Evolutionary conservation across 2,113 vertebrate genomes (phyloP).

Genomic region (Polypterus bichir): DNA sequence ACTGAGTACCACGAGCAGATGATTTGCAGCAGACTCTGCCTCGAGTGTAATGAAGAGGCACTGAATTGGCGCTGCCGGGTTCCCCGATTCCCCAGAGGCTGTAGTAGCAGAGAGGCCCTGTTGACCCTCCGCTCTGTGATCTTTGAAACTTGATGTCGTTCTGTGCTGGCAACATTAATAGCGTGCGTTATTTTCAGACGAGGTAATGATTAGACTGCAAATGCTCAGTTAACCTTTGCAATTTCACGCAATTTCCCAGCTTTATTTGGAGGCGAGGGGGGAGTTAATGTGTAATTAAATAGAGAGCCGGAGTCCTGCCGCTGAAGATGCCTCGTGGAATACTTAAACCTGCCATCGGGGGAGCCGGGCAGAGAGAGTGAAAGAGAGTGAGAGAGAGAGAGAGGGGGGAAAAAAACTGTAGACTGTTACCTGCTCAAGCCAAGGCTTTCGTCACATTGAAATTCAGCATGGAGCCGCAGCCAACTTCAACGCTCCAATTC

Average conservation of each 20-base stretch:
- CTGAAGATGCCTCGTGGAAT: neutral
- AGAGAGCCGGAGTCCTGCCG: constrained; percentile 18
- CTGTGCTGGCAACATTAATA: neutral
- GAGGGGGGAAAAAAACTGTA: neutral
- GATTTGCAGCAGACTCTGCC: too few relatives aligned
- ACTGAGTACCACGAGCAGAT: too few relatives aligned
- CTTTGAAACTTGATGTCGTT: constrained; percentile 5
- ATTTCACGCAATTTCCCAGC: neutral
- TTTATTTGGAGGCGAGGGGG: constrained; percentile 8
- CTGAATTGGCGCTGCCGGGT: too few relatives aligned
- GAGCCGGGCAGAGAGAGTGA: constrained; percentile 25
- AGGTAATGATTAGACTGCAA: neutral
- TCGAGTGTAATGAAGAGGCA: too few relatives aligned
- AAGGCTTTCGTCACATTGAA: too few relatives aligned
- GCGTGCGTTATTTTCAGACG: neutral
- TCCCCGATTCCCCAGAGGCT: too few relatives aligned
- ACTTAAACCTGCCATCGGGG: constrained; percentile 2
- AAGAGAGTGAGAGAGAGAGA: neutral
- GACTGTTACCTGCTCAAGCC: too few relatives aligned
- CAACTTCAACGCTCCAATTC: constrained; percentile 30
- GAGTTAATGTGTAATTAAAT: constrained; percentile 43
- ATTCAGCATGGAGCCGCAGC: neutral
- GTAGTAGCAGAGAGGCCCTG: too few relatives aligned
- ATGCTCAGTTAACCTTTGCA: neutral
- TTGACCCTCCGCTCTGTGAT: too few relatives aligned